Conservation (phyloP, 64 coral and sea anemone species). For the Stylophora pistillata region DNA sequence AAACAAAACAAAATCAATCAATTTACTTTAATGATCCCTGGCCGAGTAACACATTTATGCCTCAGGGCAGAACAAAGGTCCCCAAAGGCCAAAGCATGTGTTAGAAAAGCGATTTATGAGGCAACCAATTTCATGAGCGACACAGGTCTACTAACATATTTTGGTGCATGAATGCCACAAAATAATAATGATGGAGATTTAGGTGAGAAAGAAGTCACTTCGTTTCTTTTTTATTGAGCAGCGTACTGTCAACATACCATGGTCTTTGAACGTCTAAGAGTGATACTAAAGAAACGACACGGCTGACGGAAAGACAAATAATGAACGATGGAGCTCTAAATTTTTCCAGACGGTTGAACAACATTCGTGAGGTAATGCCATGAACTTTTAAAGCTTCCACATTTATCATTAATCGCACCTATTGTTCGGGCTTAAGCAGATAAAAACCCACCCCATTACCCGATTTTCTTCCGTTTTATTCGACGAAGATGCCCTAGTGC, state of each 20-base stretch:
- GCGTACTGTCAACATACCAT: constrained; percentile 36
- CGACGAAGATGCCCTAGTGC: too few relatives aligned
- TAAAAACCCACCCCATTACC: too few relatives aligned
- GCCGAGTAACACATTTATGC: constrained; percentile 78
- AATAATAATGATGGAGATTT: constrained; percentile 55
- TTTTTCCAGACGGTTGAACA: constrained; percentile 43
- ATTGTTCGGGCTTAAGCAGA: too few relatives aligned
- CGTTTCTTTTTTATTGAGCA: constrained; percentile 47
- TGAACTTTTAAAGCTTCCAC: constrained; percentile 10
- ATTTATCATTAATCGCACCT: too few relatives aligned
- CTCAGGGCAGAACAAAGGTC: constrained; percentile 73
- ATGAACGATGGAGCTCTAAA: neutral
- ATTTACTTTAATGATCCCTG: constrained; percentile 70
- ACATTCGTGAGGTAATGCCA: constrained; percentile 23
- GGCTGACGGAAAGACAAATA: constrained; percentile 37
- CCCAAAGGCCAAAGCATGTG: constrained; percentile 35
- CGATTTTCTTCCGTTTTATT: too few relatives aligned
- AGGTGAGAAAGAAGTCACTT: constrained; percentile 31
- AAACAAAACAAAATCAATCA: constrained; percentile 13
- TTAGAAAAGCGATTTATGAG: constrained; percentile 26
- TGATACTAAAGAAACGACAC: constrained; percentile 56
- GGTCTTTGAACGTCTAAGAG: constrained; percentile 86
- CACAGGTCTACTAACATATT: neutral
- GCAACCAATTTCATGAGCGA: constrained; percentile 21
- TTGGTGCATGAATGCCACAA: too few relatives aligned